Conservation (phyloP, 2,888 invertebrate genomes). For the Dryococelus australis region DNA sequence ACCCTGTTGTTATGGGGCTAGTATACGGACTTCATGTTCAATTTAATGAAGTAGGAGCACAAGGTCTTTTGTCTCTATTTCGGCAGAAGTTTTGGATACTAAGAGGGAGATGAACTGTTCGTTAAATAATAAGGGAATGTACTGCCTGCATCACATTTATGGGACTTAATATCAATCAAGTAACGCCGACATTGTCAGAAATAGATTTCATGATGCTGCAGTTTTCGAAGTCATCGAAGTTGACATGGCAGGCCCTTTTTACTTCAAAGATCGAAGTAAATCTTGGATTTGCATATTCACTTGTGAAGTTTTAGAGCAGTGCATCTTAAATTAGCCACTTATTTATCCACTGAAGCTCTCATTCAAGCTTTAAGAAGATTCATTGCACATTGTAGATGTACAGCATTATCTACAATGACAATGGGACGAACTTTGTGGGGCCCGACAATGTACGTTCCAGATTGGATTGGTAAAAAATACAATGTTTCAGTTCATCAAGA, state of each 20-base stretch:
- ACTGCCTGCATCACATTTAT: too few relatives aligned
- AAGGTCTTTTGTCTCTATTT: too few relatives aligned
- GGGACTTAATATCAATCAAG: conserved; percentile 52
- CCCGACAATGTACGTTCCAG: neutral
- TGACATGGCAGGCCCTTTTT: too few relatives aligned
- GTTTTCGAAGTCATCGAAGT: too few relatives aligned
- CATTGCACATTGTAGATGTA: conserved; percentile 52
- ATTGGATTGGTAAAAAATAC: neutral
- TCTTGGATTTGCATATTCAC: conserved; percentile 55
- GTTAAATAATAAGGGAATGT: too few relatives aligned
- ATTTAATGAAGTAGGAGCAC: too few relatives aligned
- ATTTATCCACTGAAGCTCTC: too few relatives aligned
- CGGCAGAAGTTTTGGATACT: too few relatives aligned
- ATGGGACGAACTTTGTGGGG: neutral
- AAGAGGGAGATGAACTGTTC: too few relatives aligned
- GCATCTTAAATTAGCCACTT: conserved; percentile 52
- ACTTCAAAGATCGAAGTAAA: conserved; percentile 35
- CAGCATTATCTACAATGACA: conserved; percentile 45
- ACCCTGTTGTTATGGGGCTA: too few relatives aligned
- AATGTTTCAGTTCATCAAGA: neutral
- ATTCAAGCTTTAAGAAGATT: too few relatives aligned
- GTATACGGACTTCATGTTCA: too few relatives aligned
- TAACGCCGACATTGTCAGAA: conserved; percentile 54
- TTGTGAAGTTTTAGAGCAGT: conserved; percentile 55
- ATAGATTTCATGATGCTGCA: conserved; percentile 34